phyloP scores from a whole-genome alignment of 1,140 invertebrate species.

The Temnothorax curvispinosus region DNA sequence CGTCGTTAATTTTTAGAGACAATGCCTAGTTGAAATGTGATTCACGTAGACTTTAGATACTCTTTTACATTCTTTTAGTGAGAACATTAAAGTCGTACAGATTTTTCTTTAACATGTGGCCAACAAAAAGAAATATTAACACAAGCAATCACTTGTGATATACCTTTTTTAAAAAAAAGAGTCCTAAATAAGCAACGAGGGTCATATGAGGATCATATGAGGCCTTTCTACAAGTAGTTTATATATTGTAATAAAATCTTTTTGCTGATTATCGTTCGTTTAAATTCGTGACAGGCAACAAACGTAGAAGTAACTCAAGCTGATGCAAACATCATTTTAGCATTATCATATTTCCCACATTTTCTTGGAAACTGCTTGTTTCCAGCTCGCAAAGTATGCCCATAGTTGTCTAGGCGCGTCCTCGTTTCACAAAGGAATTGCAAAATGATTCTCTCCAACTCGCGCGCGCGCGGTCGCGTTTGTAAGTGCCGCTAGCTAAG shows the following conservation, averaged over 20 bases:
- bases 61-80: not conserved
- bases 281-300: constrained; percentile 4
- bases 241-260: not conserved
- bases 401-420: constrained; percentile 31
- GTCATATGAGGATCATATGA: not conserved
- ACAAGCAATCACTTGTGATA: not conserved
- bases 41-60: not conserved
- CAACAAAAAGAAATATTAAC: not conserved
- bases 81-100: not conserved
- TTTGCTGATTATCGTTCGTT: not conserved
- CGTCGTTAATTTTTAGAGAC: not conserved
- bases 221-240: not conserved
- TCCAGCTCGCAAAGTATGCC: not conserved
- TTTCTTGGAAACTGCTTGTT: constrained; percentile 35
- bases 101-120: not conserved
- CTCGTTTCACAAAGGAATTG: constrained; percentile 53
- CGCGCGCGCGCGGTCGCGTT: constrained; percentile 15
- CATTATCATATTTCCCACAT: constrained; percentile 50
- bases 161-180: not conserved
- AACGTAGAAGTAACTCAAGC: not conserved
- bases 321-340: not conserved
- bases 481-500: not conserved
- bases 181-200: not conserved
- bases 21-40: not conserved
- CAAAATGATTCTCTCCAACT: constrained; percentile 45